Percentiles rank a stretch among this genome's conserved stretches.
Conservation (phyloP, 2,888 invertebrate genomes). For the Argynnis bischoffii region DNA sequence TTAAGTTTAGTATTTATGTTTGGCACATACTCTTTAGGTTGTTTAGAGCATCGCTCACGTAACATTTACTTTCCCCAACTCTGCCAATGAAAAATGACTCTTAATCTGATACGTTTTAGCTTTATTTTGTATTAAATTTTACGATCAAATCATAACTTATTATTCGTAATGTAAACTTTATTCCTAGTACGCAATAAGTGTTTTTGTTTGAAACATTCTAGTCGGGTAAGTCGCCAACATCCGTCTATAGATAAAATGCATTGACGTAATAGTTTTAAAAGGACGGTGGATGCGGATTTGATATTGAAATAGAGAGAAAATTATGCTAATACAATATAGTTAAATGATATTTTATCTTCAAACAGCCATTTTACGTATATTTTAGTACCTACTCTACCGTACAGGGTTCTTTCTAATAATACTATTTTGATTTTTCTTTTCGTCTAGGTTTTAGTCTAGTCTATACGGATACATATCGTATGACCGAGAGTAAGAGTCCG, state of each 20-base stretch:
- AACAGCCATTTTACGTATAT: too few relatives aligned
- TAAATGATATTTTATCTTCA: too few relatives aligned
- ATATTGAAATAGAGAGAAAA: conserved; percentile 1
- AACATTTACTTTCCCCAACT: conserved; percentile 27
- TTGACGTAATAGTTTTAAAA: conserved; percentile 32
- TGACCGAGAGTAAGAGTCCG: too few relatives aligned
- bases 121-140: neutral
- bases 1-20: conserved; percentile 14
- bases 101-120: neutral
- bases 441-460: too few relatives aligned
- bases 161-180: conserved; percentile 17
- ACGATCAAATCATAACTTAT: neutral
- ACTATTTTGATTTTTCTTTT: too few relatives aligned
- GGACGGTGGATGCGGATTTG: conserved; percentile 21
- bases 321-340: neutral
- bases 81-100: conserved; percentile 21
- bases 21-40: conserved; percentile 15
- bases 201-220: conserved; percentile 4
- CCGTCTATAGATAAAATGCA: conserved; percentile 26
- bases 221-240: conserved; percentile 13
- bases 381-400: too few relatives aligned
- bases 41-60: conserved; percentile 21
- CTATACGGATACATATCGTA: too few relatives aligned
- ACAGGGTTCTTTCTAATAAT: too few relatives aligned
- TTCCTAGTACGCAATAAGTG: conserved; percentile 3